These are phyloP conservation scores for Diogma glabrata DNA, from an alignment of 2,888 invertebrate genomes.

Conservation along the genomic window DNA sequence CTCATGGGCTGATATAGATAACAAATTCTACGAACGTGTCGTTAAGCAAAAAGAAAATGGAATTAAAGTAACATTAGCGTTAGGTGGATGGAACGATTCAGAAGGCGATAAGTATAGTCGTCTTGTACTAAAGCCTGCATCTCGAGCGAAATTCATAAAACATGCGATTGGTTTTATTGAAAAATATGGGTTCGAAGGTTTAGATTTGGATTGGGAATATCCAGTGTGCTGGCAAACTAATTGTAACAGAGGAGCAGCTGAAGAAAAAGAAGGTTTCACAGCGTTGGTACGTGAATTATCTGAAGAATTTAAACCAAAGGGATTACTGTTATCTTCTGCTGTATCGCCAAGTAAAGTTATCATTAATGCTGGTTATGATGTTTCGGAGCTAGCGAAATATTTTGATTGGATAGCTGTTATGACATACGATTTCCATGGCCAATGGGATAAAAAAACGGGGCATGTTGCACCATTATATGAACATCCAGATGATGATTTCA, in stretches of 20 bases:
- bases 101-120: conserved; percentile 81
- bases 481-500: conserved; percentile 69
- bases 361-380: conserved; percentile 77
- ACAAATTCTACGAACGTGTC: conserved; percentile 76
- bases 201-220: conserved; percentile 94
- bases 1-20: conserved; percentile 83
- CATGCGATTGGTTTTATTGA: conserved; percentile 66
- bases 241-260: conserved; percentile 70
- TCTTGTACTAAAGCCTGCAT: conserved; percentile 62
- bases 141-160: conserved; percentile 60
- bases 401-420: conserved; percentile 87
- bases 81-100: conserved; percentile 96
- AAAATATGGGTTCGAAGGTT: conserved; percentile 77
- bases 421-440: conserved; percentile 86
- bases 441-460: conserved; percentile 86
- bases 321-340: conserved; percentile 65
- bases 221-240: conserved; percentile 63
- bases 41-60: conserved; percentile 65
- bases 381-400: conserved; percentile 57
- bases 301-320: conserved; percentile 51
- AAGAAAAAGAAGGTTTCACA: conserved; percentile 72
- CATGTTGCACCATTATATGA: conserved; percentile 77
- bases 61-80: conserved; percentile 72
- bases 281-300: conserved; percentile 60
- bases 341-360: conserved; percentile 82